Evolutionary conservation across 2,797 vertebrate genomes (phyloP).

Genomic region (Hemitrygon akajei): DNA sequence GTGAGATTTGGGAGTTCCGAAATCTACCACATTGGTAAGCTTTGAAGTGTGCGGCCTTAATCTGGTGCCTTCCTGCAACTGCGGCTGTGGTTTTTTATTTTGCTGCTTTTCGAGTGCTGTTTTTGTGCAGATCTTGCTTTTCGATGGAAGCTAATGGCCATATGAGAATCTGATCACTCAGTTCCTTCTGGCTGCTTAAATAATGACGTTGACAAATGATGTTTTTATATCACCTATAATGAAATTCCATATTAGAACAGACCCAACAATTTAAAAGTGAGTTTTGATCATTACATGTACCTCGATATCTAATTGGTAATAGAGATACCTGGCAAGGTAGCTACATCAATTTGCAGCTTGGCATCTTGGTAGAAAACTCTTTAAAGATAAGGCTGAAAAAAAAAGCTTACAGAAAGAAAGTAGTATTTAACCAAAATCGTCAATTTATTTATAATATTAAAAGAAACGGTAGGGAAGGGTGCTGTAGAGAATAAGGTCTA

Average conservation of each 20-base stretch:
- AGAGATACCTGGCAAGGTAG: background rate
- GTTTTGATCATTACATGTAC: background rate
- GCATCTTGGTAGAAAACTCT: background rate
- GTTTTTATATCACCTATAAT: background rate
- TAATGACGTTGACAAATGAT: too few species aligned
- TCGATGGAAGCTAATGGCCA: background rate
- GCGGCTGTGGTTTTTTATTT: background rate
- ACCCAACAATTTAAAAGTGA: background rate
- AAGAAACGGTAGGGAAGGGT: background rate
- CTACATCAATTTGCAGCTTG: background rate
- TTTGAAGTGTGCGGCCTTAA: background rate
- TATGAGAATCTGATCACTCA: background rate
- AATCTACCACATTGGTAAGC: conserved; percentile 94
- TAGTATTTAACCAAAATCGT: background rate
- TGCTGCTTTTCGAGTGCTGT: rapidly evolving
- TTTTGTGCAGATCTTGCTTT: background rate
- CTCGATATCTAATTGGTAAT: too few species aligned
- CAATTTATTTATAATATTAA: background rate
- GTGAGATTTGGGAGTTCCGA: conserved; percentile 94
- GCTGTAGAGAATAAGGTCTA: background rate
- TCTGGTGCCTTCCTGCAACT: background rate
- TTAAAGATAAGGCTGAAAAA: background rate
- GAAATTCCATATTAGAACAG: background rate
- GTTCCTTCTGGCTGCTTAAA: background rate
- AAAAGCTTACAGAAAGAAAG: background rate